These are phyloP conservation scores for Tortrix viridana DNA, from an alignment of 2,888 invertebrate species.

Conservation along the genomic window DNA sequence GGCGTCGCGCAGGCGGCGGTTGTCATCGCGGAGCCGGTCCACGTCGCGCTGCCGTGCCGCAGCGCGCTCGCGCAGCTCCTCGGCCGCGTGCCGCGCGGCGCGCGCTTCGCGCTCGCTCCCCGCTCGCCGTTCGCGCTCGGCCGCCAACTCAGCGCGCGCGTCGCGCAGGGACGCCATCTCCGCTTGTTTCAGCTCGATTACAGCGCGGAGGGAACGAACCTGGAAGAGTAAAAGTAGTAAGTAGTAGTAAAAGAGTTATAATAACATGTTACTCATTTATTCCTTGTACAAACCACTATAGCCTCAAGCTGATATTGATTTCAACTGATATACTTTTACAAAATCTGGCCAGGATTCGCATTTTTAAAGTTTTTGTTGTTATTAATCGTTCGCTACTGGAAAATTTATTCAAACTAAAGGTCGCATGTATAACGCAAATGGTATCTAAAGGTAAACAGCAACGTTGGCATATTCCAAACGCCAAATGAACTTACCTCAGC, in stretches of 20 bases:
- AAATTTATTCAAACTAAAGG: no score
- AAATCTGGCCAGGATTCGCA: no score
- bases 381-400: no score
- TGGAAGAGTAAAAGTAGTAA: constrained; percentile 40
- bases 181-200: constrained; percentile 93
- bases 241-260: no score
- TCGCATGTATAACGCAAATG: no score
- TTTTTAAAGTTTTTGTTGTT: no score
- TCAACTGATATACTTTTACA: no score
- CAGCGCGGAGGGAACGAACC: constrained; percentile 90
- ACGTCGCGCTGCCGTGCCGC: constrained; percentile 89
- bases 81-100: constrained; percentile 91
- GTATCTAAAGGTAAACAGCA: no score
- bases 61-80: constrained; percentile 93
- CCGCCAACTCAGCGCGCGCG: constrained; percentile 87
- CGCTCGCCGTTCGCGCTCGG: constrained; percentile 90
- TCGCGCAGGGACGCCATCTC: constrained; percentile 92
- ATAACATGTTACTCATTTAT: no score
- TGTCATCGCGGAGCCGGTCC: constrained; percentile 83
- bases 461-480: constrained; percentile 2
- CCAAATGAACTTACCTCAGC: constrained; percentile 65
- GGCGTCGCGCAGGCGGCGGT: constrained; percentile 88
- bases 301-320: no score
- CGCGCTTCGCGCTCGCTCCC: constrained; percentile 89
- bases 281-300: no score